phyloP scores from a whole-genome alignment of 2,797 vertebrate genomes.

The Sebastes steindachneri region DNA sequence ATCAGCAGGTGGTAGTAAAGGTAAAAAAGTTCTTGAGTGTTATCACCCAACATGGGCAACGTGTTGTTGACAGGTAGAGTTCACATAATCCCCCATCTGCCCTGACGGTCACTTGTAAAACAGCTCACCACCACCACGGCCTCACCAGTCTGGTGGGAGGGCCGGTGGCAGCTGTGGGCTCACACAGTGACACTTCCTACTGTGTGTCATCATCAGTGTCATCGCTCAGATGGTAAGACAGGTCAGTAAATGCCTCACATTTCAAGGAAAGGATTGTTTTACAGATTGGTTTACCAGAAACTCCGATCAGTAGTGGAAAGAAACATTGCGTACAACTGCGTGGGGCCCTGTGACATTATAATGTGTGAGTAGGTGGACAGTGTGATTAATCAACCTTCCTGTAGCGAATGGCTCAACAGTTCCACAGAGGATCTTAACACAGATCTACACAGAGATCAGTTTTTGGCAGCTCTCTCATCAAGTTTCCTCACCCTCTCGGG shows the following conservation, averaged over 20 bases:
- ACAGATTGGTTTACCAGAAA: conserved; percentile 19
- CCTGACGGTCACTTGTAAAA: conserved; percentile 12
- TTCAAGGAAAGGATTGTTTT: neutral
- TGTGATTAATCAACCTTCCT: conserved; percentile 38
- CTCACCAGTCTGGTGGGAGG: neutral
- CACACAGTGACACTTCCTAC: conserved; percentile 22
- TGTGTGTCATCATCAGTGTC: conserved; percentile 25
- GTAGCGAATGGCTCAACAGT: conserved; percentile 27
- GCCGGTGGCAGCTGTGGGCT: conserved; percentile 10
- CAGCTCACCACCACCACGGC: neutral
- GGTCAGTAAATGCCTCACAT: conserved; percentile 17
- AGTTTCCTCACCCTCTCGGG: conserved; percentile 37
- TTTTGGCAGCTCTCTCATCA: neutral
- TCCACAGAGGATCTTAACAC: conserved; percentile 20
- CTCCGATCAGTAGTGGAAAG: conserved; percentile 22
- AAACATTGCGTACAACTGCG: conserved; percentile 2
- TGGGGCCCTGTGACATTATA: conserved; percentile 16
- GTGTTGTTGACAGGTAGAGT: conserved; percentile 23
- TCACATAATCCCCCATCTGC: neutral
- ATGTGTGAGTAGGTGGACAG: neutral
- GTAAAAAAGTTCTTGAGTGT: neutral
- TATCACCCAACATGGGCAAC: conserved; percentile 12
- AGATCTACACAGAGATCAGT: neutral
- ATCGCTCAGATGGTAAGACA: conserved; percentile 6
- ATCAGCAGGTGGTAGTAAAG: neutral